Base-by-base conservation (phyloP, 2,797 vertebrate species). In the Crax fasciolata region DNA sequence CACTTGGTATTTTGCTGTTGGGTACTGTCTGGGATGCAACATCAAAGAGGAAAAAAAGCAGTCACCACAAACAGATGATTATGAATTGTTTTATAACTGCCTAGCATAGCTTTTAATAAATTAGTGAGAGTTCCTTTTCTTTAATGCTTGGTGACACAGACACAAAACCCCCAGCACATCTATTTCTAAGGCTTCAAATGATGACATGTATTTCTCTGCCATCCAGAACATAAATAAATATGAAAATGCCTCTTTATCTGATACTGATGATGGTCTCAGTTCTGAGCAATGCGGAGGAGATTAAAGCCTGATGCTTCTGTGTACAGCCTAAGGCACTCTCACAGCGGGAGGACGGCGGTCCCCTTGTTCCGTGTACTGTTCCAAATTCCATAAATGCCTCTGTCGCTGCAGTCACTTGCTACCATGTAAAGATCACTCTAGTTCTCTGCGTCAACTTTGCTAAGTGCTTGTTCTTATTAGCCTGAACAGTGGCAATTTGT, bases 261-360 rank as follows among this genome's bases (percentile, higher is more conserved):
- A 46, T 79, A 71, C 70, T 84, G 92, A 88, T 84, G 76, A 67
- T 51, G 83, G 77, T 84, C 85, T 96, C 80, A 81, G 46, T 94
- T 94, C 85, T 91, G 85, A 90, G 91, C 38, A 90, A 23, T 67
- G 30, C 54, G 81, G 52, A 81, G 63, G 79, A 96, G 96, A 96
- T 97, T 90, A 95, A 95, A 97, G 95, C 83, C 91, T 86, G 85
- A 81, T 91, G 77, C 63, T 94, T 55, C 49, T 77, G 61, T 94
- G 94, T 89, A 95, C 93, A 89, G 96, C 96, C 96, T 96, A 81
- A 96, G 96, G 96, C 96, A 87, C 77, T 94, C 81, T 93, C 89
- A 54, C 95, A 84, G 94, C 54, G 70, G 85, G 92, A 96, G 87
- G 63, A 90, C 1, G 3, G 87, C 15, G 0, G 87, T 91, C 87